phyloP scores from a whole-genome alignment of 2,113 vertebrate genomes.

The Cathartes aura region DNA sequence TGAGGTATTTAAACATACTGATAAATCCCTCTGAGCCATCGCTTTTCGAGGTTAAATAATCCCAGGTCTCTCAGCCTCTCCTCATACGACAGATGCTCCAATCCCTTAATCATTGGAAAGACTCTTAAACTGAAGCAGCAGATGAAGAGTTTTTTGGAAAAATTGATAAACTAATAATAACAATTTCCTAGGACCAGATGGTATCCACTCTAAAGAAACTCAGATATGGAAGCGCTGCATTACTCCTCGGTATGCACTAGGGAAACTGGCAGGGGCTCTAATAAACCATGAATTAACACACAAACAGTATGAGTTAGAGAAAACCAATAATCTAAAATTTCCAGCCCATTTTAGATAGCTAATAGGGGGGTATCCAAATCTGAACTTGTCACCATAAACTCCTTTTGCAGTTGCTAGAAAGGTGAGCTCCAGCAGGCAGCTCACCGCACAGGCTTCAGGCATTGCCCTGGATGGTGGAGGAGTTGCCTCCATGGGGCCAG shows the following conservation, averaged over 20 bases:
- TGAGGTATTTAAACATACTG: neutral
- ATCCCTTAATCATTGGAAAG: neutral
- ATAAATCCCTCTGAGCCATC: neutral
- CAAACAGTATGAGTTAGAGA: neutral
- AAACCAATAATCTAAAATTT: neutral
- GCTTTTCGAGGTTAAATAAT: neutral
- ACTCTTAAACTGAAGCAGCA: neutral
- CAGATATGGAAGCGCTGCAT: accelerated
- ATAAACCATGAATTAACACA: neutral
- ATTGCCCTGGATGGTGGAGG: accelerated
- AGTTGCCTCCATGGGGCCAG: neutral
- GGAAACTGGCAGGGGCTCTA: neutral
- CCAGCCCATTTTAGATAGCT: neutral
- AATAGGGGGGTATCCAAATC: neutral
- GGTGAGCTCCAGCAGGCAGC: neutral
- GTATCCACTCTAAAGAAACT: neutral
- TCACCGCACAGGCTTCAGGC: neutral
- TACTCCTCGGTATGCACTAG: neutral
- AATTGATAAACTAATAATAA: neutral
- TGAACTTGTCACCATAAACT: neutral
- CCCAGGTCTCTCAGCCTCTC: neutral
- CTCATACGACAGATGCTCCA: neutral
- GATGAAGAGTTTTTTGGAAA: neutral
- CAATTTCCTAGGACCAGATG: neutral
- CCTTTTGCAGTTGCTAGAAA: neutral